Base-by-base conservation (phyloP, 2,888 invertebrate genomes). In the Andricus curvator region DNA sequence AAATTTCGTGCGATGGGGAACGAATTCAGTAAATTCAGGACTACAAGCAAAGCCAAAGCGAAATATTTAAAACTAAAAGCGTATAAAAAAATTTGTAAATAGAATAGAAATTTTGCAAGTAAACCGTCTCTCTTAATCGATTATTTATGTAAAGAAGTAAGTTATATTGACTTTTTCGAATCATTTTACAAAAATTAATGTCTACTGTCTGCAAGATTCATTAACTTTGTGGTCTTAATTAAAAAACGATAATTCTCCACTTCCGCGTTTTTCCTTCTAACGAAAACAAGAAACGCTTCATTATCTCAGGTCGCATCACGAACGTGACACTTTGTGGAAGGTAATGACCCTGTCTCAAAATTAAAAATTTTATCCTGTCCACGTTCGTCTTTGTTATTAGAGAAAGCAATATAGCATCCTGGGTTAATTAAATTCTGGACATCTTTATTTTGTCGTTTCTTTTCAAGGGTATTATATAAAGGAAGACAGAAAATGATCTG, bases 291-390 rank as follows among this genome's bases (percentile, higher is more conserved):
- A 56, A 74, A 74, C n/a, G n/a, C n/a, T 74, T 74, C 74, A 56
- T 74, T 74, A 74, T n/a, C 29, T 56, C 33, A 33, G 74, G 33
- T 74, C 33, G 33, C 51, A 70, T 51, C 70, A 51, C 13, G 51
- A 29, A n/a, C n/a, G 25, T 74, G 48, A 56, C 17, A 37, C 51
- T 56, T 51, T n/a, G 33, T 13, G 51, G n/a, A n/a, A 29, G 56
- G 29, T 48, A 70, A 51, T 29, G 20, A 33, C n/a, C 20, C 4
- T 33, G 33, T 25, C 25, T 29, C n/a, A n/a, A 20, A 56, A 33
- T 51, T 25, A 70, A 25, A 25, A n/a, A 20, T 51, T 17, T 70
- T 51, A 48, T 70, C 29, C 22, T 29, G 51, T 11, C 4, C 20
- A 56, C 25, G 33, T 56, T 51, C 0, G 29, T 29, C 33, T 74